Percentiles rank a stretch among this genome's conserved stretches.
Evolutionary conservation across 2,888 invertebrate genomes (phyloP).

Genomic region (Blomia tropicalis): DNA sequence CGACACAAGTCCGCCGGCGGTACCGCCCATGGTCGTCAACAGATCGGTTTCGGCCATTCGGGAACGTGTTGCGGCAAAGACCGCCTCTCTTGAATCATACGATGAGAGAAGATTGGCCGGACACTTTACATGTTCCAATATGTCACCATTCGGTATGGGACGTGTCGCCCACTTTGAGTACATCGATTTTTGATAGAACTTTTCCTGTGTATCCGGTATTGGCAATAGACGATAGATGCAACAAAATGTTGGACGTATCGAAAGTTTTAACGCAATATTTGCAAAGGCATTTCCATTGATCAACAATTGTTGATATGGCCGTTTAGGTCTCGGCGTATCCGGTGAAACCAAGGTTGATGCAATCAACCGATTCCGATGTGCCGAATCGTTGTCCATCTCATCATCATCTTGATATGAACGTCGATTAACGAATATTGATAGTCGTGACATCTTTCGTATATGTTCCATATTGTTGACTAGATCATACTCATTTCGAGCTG

Average conservation of each 20-base stretch:
- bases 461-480: background rate
- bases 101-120: conserved; percentile 12
- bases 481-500: conserved; percentile 4
- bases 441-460: conserved; percentile 1
- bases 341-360: conserved; percentile 53
- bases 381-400: background rate
- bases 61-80: background rate
- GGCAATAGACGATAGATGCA: conserved; percentile 85
- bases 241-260: conserved; percentile 77
- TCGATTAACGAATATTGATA: conserved; percentile 11
- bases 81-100: conserved; percentile 22
- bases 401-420: background rate
- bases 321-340: conserved; percentile 73
- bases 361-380: conserved; percentile 38
- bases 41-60: background rate
- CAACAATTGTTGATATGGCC: conserved; percentile 72
- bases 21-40: background rate
- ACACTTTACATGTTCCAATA: conserved; percentile 19
- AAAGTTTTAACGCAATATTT: conserved; percentile 72
- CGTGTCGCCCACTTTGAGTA: conserved; percentile 64
- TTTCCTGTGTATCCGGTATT: conserved; percentile 62
- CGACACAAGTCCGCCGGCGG: background rate
- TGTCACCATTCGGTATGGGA: conserved; percentile 22
- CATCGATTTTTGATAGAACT: conserved; percentile 73
- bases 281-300: conserved; percentile 76